Percentiles rank a stretch among this genome's conserved stretches.
These are phyloP conservation scores for Saturnia pavonia DNA, from an alignment of 2,888 invertebrate species.

Conservation along the genomic window DNA sequence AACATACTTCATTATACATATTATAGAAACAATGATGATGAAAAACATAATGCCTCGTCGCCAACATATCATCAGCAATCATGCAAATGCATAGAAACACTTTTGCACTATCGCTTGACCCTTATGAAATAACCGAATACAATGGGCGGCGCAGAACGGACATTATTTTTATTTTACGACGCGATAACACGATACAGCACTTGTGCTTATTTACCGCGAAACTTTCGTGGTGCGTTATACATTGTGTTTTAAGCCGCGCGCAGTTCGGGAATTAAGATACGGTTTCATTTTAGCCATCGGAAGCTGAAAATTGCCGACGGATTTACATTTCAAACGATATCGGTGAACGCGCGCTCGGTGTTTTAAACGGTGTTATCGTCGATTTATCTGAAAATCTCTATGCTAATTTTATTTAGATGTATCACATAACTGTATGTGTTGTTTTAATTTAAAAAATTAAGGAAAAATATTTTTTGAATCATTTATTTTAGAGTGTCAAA, in stretches of 20 bases:
- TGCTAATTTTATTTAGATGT: slow-evolving; percentile 1
- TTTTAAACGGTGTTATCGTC: not conserved
- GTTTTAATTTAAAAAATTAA: not conserved
- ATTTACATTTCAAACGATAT: slow-evolving; percentile 9
- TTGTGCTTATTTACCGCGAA: slow-evolving; percentile 38
- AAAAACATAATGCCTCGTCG: no score
- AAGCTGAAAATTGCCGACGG: not conserved
- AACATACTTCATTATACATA: no score
- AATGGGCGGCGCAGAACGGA: slow-evolving; percentile 41
- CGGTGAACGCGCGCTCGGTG: not conserved
- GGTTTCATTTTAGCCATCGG: slow-evolving; percentile 16
- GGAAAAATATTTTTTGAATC: not conserved
- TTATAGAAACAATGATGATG: no score
- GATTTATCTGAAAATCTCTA: not conserved
- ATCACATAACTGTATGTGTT: not conserved
- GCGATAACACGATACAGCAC: slow-evolving; percentile 49
- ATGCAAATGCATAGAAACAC: not conserved
- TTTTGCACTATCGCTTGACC: not conserved
- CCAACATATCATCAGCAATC: not conserved
- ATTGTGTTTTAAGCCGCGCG: slow-evolving; percentile 28
- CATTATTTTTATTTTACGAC: slow-evolving; percentile 60
- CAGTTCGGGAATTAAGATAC: slow-evolving; percentile 32
- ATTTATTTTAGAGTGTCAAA: not conserved
- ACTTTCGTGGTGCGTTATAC: slow-evolving; percentile 42
- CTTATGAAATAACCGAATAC: slow-evolving; percentile 28